Conservation (phyloP, 1,140 invertebrate genomes). For the Platyscapa corneri region DNA sequence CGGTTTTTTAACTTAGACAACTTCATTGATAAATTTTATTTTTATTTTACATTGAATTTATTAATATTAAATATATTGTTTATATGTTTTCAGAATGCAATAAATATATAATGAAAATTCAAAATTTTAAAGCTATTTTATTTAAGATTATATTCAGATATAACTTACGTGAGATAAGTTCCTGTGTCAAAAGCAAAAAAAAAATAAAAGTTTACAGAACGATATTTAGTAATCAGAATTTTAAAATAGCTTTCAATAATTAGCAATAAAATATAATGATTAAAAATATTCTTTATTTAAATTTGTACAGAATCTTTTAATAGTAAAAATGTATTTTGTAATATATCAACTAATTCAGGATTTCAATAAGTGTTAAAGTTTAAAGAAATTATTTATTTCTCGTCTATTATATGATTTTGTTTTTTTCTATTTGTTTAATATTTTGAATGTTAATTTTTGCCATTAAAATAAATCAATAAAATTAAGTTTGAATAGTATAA, state of each 20-base stretch:
- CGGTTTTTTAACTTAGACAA: neutral
- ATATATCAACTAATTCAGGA: no score
- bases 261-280: neutral
- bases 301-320: no score
- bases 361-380: no score
- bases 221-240: neutral
- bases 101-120: neutral
- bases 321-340: no score
- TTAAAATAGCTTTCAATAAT: neutral
- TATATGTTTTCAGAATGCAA: neutral
- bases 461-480: no score
- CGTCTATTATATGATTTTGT: no score
- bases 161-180: neutral
- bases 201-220: neutral
- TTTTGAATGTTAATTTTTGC: no score
- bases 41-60: neutral
- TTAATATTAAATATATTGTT: neutral
- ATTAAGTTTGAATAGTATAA: no score
- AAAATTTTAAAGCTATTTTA: neutral
- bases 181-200: neutral
- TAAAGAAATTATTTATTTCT: no score
- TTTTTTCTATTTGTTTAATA: no score
- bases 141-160: neutral
- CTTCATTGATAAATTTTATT: neutral
- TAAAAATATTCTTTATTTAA: no score